Percentiles rank a stretch among this genome's conserved stretches.
Conservation (phyloP, 2,888 invertebrate species). For the Zygaena filipendulae region DNA sequence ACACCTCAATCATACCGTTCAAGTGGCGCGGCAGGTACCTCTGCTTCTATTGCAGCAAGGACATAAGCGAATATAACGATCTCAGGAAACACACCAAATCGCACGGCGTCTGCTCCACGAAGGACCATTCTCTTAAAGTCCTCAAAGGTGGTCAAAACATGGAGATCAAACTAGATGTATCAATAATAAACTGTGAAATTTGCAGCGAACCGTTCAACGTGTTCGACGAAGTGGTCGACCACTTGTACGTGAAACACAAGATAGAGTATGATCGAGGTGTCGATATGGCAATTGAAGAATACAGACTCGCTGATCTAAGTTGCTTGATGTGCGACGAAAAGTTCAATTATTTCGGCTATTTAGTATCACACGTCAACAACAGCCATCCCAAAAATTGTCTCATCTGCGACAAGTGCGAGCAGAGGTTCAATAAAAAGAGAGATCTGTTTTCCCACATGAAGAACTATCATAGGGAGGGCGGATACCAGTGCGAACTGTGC, state of each 20-base stretch:
- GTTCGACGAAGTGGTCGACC: conserved; percentile 35
- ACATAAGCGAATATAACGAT: conserved; percentile 37
- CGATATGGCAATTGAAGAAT: conserved; percentile 55
- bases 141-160: conserved; percentile 54
- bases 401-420: conserved; percentile 50
- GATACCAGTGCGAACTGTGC: conserved; percentile 48
- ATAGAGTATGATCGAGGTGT: conserved; percentile 41
- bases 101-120: conserved; percentile 45
- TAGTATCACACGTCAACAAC: conserved; percentile 52
- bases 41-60: conserved; percentile 56
- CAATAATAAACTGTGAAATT: conserved; percentile 40
- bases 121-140: conserved; percentile 49
- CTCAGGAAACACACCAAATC: conserved; percentile 43
- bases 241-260: conserved; percentile 38
- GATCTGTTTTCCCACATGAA: conserved; percentile 56
- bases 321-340: conserved; percentile 43
- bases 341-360: conserved; percentile 49
- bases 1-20: conserved; percentile 52
- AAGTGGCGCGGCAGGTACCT: conserved; percentile 61
- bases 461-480: conserved; percentile 56
- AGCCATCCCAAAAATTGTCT: conserved; percentile 53
- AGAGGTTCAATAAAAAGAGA: conserved; percentile 52
- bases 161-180: conserved; percentile 57
- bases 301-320: conserved; percentile 37
- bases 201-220: conserved; percentile 31